phyloP scores from a whole-genome alignment of 2,113 vertebrate genomes.

The Nesogale talazaci region DNA sequence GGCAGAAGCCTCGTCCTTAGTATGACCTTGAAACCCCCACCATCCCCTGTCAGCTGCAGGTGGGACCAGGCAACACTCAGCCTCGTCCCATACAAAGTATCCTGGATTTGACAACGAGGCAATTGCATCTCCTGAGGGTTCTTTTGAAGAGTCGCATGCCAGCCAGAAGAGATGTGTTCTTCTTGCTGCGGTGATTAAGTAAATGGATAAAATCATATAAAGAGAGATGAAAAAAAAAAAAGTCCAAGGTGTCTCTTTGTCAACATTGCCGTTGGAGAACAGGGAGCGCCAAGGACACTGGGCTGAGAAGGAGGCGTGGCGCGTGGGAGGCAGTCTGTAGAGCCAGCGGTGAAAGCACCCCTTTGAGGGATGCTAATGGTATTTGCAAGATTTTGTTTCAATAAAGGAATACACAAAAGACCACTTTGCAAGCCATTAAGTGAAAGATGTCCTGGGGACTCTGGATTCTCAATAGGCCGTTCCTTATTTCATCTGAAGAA shows the following conservation, averaged over 20 bases:
- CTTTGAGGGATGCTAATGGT: constrained; percentile 45
- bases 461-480: constrained; percentile 36
- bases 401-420: constrained; percentile 63
- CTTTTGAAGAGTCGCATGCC: not conserved
- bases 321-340: constrained; percentile 33
- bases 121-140: constrained; percentile 27
- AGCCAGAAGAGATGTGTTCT: not conserved
- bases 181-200: not conserved
- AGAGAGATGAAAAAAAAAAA: not conserved
- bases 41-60: not conserved
- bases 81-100: not conserved
- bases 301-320: not conserved
- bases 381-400: constrained; percentile 73
- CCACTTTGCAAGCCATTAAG: constrained; percentile 49
- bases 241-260: not conserved
- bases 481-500: constrained; percentile 13
- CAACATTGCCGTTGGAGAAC: not conserved
- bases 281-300: not conserved
- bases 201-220: constrained; percentile 9
- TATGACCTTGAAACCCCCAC: not conserved
- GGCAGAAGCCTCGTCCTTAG: not conserved
- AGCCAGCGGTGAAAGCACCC: not conserved
- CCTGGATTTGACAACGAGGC: not conserved
- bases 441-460: constrained; percentile 30
- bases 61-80: not conserved